Base-by-base conservation (phyloP, 1,140 invertebrate genomes). In the Aphelinus certus region DNA sequence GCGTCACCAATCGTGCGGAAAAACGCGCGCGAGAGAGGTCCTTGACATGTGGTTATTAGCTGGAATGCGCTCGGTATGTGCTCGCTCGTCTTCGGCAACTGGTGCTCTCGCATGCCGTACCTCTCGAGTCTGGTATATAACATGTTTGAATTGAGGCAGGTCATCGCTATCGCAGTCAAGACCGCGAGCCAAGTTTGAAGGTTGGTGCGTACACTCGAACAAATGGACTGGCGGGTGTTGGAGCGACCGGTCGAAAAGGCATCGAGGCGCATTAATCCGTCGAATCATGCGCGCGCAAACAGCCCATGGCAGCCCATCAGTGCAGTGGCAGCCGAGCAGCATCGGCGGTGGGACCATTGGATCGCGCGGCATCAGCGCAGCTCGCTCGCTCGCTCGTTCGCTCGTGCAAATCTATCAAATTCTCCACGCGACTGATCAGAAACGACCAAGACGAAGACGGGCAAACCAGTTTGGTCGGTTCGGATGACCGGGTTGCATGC, bases 381-480 rank as follows among this genome's bases (percentile, higher is more conserved):
- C 26, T 10, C 58, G 42, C 26, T 43, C 58, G 58, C 58, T 43
- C 58, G 58, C 26, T 4, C 58, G 42, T 60, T 4, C 4, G 26
- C 10, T 43, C 42, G 47, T 47, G 65, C 82, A 86, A 84, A 87
- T 87, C 85, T 84, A 87, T 88, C 85, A 86, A 87, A 87, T 87
- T 85, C 80, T 83, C 79, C 67, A 77, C 76, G 76, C 76, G 82
- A 77, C 73, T 79, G 82, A 86, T 85, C 82, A 83, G 83, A 83
- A 84, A 83, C 80, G 82, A 83, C 78, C 80, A 43, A 58, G 51
- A 10, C 49, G 72, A 53, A 60, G 42, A 60, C 5, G n/a, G n/a
- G 26, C 76, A 85, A 87, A 87, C 86, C 85, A 87, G 87, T 87
- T 87, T 86, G 85, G 83, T 84, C 80, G 81, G 85, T 85, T 85